Evolutionary conservation across 2,797 vertebrate species (phyloP).

Genomic region (Coendou prehensilis): DNA sequence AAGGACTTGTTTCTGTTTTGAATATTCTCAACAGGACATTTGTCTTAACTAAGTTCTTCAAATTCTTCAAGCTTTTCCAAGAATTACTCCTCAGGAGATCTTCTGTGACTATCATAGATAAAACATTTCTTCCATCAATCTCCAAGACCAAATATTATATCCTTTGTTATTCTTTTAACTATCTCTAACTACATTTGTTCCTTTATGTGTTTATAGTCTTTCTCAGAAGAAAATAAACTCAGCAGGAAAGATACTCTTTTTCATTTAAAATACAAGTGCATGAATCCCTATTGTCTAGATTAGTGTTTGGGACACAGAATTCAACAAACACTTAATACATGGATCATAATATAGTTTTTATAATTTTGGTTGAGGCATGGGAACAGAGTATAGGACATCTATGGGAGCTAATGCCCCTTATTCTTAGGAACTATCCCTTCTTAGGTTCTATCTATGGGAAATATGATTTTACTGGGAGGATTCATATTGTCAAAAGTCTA

Average conservation of each 20-base stretch:
- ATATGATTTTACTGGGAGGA: background rate
- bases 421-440: background rate
- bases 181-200: background rate
- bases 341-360: background rate
- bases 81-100: background rate
- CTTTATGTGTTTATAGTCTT: background rate
- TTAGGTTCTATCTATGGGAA: background rate
- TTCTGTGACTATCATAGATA: background rate
- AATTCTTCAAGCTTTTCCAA: background rate
- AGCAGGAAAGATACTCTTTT: background rate
- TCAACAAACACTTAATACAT: background rate
- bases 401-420: background rate
- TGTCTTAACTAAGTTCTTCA: background rate
- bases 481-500: slow-evolving; percentile 3
- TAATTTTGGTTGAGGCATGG: background rate
- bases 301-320: background rate
- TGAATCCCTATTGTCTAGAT: background rate
- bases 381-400: background rate
- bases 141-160: background rate
- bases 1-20: background rate
- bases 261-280: background rate
- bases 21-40: background rate
- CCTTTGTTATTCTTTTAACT: background rate
- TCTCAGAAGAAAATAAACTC: background rate
- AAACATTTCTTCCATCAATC: background rate